phyloP scores from a whole-genome alignment of 2,797 vertebrate genomes.

The Danio aesculapii region DNA sequence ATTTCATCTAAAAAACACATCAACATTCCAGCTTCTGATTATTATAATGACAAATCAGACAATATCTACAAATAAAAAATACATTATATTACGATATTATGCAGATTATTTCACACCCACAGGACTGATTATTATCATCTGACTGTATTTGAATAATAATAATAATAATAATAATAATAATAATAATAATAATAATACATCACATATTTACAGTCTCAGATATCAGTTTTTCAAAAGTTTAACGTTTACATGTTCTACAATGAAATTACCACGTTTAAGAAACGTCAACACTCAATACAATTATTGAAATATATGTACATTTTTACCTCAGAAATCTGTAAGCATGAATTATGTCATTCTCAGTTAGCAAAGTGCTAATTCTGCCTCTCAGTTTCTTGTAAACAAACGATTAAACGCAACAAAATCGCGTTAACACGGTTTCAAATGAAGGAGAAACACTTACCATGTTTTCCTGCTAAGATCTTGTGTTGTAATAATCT shows the following conservation, averaged over 20 bases:
- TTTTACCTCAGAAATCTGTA: not conserved
- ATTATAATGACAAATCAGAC: too few species aligned
- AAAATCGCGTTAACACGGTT: not conserved
- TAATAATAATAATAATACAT: not conserved
- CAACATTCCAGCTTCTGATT: too few species aligned
- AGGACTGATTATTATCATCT: not conserved
- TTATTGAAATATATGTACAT: too few species aligned
- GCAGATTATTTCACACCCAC: not conserved
- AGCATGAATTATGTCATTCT: not conserved
- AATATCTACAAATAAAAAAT: too few species aligned
- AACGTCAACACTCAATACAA: too few species aligned
- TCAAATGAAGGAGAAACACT: not conserved
- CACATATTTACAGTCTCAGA: not conserved
- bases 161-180: too few species aligned
- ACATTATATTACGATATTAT: too few species aligned
- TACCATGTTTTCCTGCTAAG: conserved; percentile 72
- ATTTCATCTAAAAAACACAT: too few species aligned
- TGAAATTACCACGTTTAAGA: not conserved
- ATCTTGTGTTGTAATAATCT: conserved; percentile 45
- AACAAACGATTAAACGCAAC: not conserved
- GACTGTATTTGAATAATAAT: too few species aligned
- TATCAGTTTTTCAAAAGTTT: not conserved
- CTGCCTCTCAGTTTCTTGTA: not conserved
- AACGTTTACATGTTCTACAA: not conserved
- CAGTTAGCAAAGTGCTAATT: conserved; percentile 34